Base-by-base conservation (phyloP, 1,140 invertebrate species). In the Harlomillsia oculata region DNA sequence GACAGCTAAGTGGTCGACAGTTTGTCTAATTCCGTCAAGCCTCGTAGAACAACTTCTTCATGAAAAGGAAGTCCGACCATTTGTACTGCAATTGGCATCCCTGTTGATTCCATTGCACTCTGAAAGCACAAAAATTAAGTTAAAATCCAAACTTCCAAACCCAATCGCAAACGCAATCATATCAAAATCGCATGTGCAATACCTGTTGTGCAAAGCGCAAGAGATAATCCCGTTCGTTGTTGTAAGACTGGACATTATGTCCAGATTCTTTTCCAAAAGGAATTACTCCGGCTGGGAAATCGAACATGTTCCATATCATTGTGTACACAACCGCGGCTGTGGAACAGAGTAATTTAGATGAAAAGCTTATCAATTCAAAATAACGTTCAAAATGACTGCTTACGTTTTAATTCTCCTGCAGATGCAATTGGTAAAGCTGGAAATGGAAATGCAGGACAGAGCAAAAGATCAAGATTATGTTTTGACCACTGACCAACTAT, bases 41-140 rank as follows among this genome's bases (percentile, higher is more conserved):
- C 56, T 13, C 66, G 52, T 6, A 69, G 57, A 29, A 70, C 62
- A 14, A 68, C 25, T 60, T 73, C 72, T 45, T 73, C 72, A 48
- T 68, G 58, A 66, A 58, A 72, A 8, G 71, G 72, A 18, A 69
- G 64, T 5, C 60, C 66, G 9, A 70, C 37, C 13, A 53, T 14
- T 29, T 43, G 51, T 21, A 43, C 40, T 28, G n/a, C 21, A 6
- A 53, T 53, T 13, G 37, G 51, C 51, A 53, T 53, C 8, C 26
- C 28, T 23, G 34, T 44, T 3, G 37, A 50, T 26, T 28, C 11
- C 11, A 14, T 53, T 16, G 28, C 26, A 1, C 23, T 25, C 26
- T 44, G n/a, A n/a, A n/a, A n/a, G n/a, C n/a, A n/a, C n/a, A n/a
- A n/a, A n/a, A n/a, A n/a, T n/a, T n/a, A n/a, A n/a, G n/a, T n/a